A percentile compares a stretch with the other conserved stretches of the same genome.
phyloP scores from a whole-genome alignment of 2,888 invertebrate species.

The Diachrysia chrysitis region DNA sequence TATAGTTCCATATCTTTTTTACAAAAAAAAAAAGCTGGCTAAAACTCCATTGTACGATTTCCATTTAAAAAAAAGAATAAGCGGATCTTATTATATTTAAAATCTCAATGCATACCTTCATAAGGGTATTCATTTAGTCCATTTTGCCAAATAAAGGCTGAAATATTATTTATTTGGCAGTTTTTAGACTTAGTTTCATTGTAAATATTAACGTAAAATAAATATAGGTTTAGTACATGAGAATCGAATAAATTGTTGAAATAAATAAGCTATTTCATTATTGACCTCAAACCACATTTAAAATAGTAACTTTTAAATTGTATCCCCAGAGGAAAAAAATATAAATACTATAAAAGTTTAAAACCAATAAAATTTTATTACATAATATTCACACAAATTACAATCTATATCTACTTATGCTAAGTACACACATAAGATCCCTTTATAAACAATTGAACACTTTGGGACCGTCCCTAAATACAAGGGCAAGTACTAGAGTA shows the following conservation, averaged over 20 bases:
- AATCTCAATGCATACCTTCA: no score
- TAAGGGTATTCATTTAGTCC: neutral
- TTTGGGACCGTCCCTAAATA: slow-evolving; percentile 52
- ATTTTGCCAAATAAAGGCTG: neutral
- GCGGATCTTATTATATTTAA: no score
- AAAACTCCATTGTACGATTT: no score
- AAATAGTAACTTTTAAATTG: no score
- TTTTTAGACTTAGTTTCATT: neutral
- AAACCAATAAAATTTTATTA: slow-evolving; percentile 45
- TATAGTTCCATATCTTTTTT: no score
- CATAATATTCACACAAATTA: slow-evolving; percentile 48
- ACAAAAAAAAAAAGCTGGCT: no score
- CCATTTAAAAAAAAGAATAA: no score
- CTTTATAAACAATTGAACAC: slow-evolving; percentile 72
- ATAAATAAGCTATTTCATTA: neutral
- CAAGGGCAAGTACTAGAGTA: slow-evolving; percentile 46
- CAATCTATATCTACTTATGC: slow-evolving; percentile 42
- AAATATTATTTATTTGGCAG: neutral
- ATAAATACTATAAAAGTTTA: slow-evolving; percentile 24
- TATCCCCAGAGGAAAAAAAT: neutral
- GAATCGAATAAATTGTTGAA: slow-evolving; percentile 16
- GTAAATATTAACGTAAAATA: slow-evolving; percentile 3
- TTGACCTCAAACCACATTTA: no score
- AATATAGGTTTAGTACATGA: neutral
- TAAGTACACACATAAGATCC: slow-evolving; percentile 49